phyloP scores from a whole-genome alignment of 1,140 invertebrate genomes.

The Chironomus tepperi region DNA sequence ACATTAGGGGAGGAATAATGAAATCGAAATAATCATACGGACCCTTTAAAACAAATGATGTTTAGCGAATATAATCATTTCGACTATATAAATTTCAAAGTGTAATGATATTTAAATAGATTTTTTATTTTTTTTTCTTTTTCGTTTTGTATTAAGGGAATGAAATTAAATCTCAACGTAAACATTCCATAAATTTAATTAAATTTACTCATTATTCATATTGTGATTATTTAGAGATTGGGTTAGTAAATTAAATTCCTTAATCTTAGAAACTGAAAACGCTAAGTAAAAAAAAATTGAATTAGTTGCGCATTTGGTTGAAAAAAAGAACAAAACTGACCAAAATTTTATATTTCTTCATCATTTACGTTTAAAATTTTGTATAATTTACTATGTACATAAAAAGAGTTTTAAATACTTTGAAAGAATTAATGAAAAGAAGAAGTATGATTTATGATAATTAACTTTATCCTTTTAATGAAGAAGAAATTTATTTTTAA shows the following conservation, averaged over 20 bases:
- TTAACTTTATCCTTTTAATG: slow-evolving; percentile 1
- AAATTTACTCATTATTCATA: neutral
- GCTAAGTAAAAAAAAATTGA: no score
- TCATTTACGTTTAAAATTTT: no score
- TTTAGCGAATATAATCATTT: neutral
- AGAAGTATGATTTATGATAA: slow-evolving; percentile 7
- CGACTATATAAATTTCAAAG: slow-evolving; percentile 7
- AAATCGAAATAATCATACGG: neutral
- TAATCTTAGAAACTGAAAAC: no score
- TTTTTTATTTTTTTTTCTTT: neutral
- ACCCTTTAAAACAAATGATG: slow-evolving; percentile 1
- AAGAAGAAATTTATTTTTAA: no score
- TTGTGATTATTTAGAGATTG: no score
- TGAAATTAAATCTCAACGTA: neutral
- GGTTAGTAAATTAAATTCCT: no score
- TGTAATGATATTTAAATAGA: slow-evolving; percentile 10
- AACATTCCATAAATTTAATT: slow-evolving; percentile 3
- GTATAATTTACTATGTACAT: no score
- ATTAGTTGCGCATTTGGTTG: no score
- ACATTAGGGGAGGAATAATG: neutral
- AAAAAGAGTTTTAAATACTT: no score
- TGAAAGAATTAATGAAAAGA: neutral
- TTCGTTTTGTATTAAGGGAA: no score
- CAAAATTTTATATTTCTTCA: no score
- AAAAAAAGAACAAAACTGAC: no score